Evolutionary conservation across 2,888 invertebrate species (phyloP).

Genomic region (Drosophila vallismaia): DNA sequence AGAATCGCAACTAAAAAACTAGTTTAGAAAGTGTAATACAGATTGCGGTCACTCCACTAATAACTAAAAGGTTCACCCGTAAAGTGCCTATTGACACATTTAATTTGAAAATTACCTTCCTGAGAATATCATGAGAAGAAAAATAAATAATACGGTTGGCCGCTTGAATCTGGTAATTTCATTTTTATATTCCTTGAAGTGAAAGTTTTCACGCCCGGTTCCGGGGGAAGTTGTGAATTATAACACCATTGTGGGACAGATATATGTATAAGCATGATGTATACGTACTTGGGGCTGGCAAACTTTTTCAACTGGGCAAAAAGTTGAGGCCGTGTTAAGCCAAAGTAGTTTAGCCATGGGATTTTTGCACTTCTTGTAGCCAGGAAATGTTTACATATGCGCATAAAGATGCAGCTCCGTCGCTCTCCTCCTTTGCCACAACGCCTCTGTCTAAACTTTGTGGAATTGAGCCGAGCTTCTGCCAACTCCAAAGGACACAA

Average conservation of each 20-base stretch:
- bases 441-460: constrained; percentile 15
- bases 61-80: too few species aligned
- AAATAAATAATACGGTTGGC: neutral
- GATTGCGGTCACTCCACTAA: too few species aligned
- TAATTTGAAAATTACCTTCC: neutral
- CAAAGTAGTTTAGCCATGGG: constrained; percentile 52
- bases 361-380: constrained; percentile 49
- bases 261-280: constrained; percentile 16
- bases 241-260: constrained; percentile 57
- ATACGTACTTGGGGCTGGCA: constrained; percentile 30
- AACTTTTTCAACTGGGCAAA: constrained; percentile 43
- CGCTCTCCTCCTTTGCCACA: neutral
- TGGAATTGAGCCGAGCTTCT: constrained; percentile 3
- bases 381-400: constrained; percentile 77
- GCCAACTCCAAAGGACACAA: constrained; percentile 1
- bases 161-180: constrained; percentile 21
- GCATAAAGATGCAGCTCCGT: constrained; percentile 70
- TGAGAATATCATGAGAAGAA: neutral
- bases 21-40: too few species aligned
- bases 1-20: too few species aligned
- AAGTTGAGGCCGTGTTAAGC: constrained; percentile 47
- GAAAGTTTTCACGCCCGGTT: constrained; percentile 49
- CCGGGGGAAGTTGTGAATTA: constrained; percentile 63
- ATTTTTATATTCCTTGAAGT: constrained; percentile 34
- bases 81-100: neutral